phyloP scores from a whole-genome alignment of 2,113 vertebrate species.

The Prietella phreatophila region DNA sequence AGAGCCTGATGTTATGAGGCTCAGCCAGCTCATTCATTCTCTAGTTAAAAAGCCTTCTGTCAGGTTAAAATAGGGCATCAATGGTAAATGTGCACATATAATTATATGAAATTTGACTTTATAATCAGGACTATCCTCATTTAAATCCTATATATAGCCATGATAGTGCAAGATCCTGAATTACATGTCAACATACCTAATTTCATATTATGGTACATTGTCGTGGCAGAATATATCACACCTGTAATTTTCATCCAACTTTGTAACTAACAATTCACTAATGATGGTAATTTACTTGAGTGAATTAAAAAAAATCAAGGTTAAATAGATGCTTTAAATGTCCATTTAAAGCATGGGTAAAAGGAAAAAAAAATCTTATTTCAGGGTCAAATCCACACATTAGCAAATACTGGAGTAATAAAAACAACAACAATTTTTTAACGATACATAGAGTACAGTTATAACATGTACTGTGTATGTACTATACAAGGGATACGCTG shows the following conservation, averaged over 20 bases:
- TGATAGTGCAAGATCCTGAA: constrained; percentile 3
- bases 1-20: background rate
- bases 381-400: background rate
- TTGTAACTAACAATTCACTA: constrained; percentile 22
- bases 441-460: background rate
- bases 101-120: constrained; percentile 13
- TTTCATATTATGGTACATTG: constrained; percentile 19
- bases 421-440: background rate
- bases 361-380: background rate
- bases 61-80: background rate
- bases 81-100: background rate
- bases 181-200: constrained; percentile 6
- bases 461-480: background rate
- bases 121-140: constrained; percentile 6
- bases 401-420: background rate
- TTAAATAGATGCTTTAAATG: background rate
- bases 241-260: constrained; percentile 19
- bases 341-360: background rate
- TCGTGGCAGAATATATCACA: background rate
- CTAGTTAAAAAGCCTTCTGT: background rate
- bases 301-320: background rate
- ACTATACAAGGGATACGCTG: too few species aligned
- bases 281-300: constrained; percentile 12
- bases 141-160: constrained; percentile 12
- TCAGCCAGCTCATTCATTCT: background rate